phyloP scores from a whole-genome alignment of 2,797 vertebrate genomes.

The Synanceia verrucosa region DNA sequence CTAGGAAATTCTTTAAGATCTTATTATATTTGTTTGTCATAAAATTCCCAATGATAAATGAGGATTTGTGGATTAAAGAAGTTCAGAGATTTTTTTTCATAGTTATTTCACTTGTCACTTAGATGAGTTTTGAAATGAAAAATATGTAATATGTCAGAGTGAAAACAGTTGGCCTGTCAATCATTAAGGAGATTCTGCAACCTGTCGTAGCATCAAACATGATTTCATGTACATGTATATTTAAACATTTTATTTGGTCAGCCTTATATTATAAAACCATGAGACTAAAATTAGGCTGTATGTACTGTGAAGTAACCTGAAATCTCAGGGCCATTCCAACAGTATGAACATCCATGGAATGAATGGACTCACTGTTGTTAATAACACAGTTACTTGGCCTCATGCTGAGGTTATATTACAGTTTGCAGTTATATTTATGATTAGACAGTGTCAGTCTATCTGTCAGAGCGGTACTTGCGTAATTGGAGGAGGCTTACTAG shows the following conservation, averaged over 20 bases:
- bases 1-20: neutral
- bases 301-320: slow-evolving; percentile 6
- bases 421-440: slow-evolving; percentile 28
- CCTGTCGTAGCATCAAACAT: neutral
- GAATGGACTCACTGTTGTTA: slow-evolving; percentile 20
- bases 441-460: slow-evolving; percentile 36
- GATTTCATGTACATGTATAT: neutral
- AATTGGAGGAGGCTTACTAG: slow-evolving; percentile 57
- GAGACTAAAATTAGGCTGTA: neutral
- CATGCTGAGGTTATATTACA: slow-evolving; percentile 3
- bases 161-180: neutral
- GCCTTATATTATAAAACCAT: slow-evolving; percentile 7
- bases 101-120: neutral
- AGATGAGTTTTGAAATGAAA: neutral
- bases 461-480: slow-evolving; percentile 34
- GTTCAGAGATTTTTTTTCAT: too few species aligned
- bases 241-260: neutral
- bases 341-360: slow-evolving; percentile 10
- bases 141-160: neutral
- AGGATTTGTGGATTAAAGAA: neutral
- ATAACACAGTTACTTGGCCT: slow-evolving; percentile 1
- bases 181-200: neutral
- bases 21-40: neutral
- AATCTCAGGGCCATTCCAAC: slow-evolving; percentile 2
- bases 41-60: neutral